Evolutionary conservation across 2,113 vertebrate genomes (phyloP).

Genomic region (Nannospalax galili): DNA sequence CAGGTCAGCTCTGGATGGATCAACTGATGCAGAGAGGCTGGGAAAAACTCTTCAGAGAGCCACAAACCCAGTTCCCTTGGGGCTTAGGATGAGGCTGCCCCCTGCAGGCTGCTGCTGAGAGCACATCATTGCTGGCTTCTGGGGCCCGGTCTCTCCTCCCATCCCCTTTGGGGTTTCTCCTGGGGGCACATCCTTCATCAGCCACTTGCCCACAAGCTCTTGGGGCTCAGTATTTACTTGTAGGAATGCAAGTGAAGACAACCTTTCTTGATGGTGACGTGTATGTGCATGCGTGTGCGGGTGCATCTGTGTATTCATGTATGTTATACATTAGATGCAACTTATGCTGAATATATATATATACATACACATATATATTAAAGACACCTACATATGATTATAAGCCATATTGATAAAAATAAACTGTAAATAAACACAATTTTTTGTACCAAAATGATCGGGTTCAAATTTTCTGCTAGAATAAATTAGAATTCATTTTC

Average conservation of each 20-base stretch:
- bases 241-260: background rate
- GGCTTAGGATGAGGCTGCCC: background rate
- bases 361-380: background rate
- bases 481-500: background rate
- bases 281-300: too few species aligned
- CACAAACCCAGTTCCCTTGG: fast-evolving
- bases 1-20: fast-evolving
- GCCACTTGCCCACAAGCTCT: background rate
- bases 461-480: background rate
- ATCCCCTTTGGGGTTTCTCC: background rate
- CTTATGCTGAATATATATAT: fast-evolving
- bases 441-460: background rate
- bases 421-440: background rate
- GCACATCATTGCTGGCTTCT: background rate
- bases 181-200: background rate
- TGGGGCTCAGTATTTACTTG: background rate
- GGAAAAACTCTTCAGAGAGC: fast-evolving
- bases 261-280: background rate
- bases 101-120: background rate
- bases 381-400: fast-evolving
- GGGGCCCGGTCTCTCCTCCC: fast-evolving
- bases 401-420: background rate
- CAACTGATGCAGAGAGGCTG: background rate
- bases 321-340: background rate
- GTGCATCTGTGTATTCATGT: fast-evolving